Evolutionary conservation across 2,888 invertebrate species (phyloP), one percentile per base, ranked within the genome.

Genomic region (Parnassius orleans): DNA sequence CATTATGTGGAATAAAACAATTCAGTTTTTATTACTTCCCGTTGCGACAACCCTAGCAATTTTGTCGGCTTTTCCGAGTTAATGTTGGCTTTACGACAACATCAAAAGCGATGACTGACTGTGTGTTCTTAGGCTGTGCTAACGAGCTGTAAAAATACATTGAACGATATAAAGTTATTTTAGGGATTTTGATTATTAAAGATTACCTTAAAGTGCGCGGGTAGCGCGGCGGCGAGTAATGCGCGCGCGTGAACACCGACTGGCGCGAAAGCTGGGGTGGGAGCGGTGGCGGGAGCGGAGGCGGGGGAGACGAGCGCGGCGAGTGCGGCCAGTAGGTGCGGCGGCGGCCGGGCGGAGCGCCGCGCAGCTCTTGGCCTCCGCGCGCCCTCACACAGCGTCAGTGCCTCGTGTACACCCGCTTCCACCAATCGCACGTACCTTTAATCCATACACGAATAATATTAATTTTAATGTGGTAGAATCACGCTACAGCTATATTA

Each of bases 341-440:
- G 98, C 87, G 93, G 98, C 98, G 50, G 96, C 95, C 70, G 94
- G 80, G 60, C 89, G 79, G 44, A 92, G 85, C 65, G 92, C 84
- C 66, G 92, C 82, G 55, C 93, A 84, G 15, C 93, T 84, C 58
- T 95, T 92, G 66, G 93, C 68, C 62, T 76, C 61, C 73, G 70
- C 57, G 73, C 75, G 46, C 75, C 75, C 66, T 77, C 79, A 78
- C 97, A 95, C 61, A 96, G 93, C 1, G 98, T 97, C 71, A 99
- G 85, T 46, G 96, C 95, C 77, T 97, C 96, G 79, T 98, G 96
- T 71, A 98, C 95, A 69, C 96, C 95, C 57, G 96, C 96, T 83
- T 99, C 99, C 44, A 99, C 95, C 42, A 98, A 87, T 11, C 95
- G 94, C 3, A 98, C 97, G 87, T 99, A 99, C 72, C 96, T 93